Base-by-base conservation (phyloP, 2,797 vertebrate genomes). In the Neosilurus hyrtlii region DNA sequence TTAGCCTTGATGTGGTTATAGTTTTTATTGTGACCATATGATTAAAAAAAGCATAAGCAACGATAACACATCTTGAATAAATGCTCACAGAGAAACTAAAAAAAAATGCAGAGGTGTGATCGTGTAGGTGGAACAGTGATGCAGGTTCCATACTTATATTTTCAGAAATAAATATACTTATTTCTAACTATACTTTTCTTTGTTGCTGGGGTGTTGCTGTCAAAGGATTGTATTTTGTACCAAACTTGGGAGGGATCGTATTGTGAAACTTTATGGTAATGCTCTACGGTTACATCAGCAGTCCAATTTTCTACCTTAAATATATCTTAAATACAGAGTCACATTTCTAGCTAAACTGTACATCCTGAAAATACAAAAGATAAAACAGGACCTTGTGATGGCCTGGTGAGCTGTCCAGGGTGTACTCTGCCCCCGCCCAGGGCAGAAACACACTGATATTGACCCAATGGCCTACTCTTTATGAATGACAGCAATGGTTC, bases 11-110 rank as follows among this genome's bases (percentile, higher is more conserved):
- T 43, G 35, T 76, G n/a, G 43, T 78, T 65, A 78, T 24, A 51
- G 43, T 26, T 78, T 26, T 37, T 51, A 51, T 78, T 78, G 76
- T 78, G 37, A 65, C 37, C 61, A 78, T 8, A 65, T 78, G 43
- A 52, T 65, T 15, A 1, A 35, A 56, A 57, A 59, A 24, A 18
- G 8, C n/a, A 62, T 22, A 22, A 76, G 20, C 18, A 43, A 15
- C 9, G 52, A 59, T 35, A 61, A 75, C 4, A 43, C 16, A 20
- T 51, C 15, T 0, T 3, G 4, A 5, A 65, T 65, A 79, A 78
- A 63, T 51, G 37, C 0, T 78, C 12, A 79, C 24, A 65, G 15
- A 62, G 11, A 76, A 9, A 51, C 57, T 77, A 43, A 49, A 51
- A 51, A 51, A 26, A 63, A n/a, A n/a, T 63, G 9, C 30, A 43